These are phyloP conservation scores for Cochlearius cochlearius DNA, from an alignment of 2,113 vertebrate species.

Conservation along the genomic window DNA sequence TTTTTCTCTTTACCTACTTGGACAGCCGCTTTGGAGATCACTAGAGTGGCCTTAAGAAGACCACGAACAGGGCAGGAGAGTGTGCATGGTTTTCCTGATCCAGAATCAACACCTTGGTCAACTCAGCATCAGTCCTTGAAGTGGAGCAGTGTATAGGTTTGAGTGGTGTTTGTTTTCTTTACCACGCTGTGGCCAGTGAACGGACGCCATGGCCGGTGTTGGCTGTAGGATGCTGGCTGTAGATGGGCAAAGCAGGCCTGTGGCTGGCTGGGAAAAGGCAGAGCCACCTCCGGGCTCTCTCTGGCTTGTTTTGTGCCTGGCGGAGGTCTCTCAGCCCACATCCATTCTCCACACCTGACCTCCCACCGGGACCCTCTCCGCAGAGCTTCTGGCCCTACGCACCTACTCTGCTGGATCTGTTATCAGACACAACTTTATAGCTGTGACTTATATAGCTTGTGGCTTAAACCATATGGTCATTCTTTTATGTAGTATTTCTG, in stretches of 20 bases:
- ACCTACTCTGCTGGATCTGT: conserved; percentile 1
- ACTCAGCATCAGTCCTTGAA: background rate
- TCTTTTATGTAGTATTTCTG: conserved; percentile 66
- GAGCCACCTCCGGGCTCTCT: fast-evolving
- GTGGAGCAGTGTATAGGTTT: fast-evolving
- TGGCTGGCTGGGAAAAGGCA: background rate
- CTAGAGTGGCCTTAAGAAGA: background rate
- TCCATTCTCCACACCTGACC: background rate
- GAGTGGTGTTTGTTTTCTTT: background rate
- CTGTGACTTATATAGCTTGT: conserved; percentile 52
- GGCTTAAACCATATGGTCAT: conserved; percentile 73
- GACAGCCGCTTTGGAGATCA: background rate
- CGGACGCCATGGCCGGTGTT: background rate
- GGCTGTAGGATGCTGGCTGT: background rate
- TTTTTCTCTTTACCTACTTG: background rate
- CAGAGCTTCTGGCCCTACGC: background rate
- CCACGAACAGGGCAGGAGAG: background rate
- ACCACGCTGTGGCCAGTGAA: background rate
- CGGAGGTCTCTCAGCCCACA: background rate
- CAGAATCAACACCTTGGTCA: background rate
- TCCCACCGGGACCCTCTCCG: background rate
- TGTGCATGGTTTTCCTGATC: background rate
- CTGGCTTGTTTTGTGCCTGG: background rate
- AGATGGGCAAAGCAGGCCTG: background rate
- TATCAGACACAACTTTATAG: conserved; percentile 46